phyloP scores from a whole-genome alignment of 1,140 invertebrate genomes.

The Euwallacea fornicatus region DNA sequence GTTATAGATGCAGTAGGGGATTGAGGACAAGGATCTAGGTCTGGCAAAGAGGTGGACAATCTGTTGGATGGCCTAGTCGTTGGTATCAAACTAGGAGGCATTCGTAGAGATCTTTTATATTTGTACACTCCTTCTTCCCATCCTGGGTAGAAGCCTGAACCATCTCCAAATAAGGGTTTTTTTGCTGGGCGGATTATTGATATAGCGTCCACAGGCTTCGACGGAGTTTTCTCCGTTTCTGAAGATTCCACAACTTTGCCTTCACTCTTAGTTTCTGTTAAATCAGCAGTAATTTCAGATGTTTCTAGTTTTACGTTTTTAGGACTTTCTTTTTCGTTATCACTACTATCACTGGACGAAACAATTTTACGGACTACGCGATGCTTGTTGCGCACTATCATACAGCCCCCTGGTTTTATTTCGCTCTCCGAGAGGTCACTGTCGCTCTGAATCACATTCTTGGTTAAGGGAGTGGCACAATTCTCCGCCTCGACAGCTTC shows the following conservation, averaged over 20 bases:
- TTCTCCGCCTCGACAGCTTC: neutral
- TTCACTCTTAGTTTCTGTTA: neutral
- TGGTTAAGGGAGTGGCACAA: slow-evolving; percentile 10
- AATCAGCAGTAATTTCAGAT: neutral
- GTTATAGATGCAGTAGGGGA: slow-evolving; percentile 65
- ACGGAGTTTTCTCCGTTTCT: neutral
- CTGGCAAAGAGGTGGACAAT: slow-evolving; percentile 72
- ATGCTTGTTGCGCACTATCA: slow-evolving; percentile 24
- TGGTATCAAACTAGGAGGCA: slow-evolving; percentile 75
- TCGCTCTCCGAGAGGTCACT: slow-evolving; percentile 35
- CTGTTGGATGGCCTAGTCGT: slow-evolving; percentile 66
- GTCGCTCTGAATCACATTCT: slow-evolving; percentile 21
- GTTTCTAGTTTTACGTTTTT: slow-evolving; percentile 12
- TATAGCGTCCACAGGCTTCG: slow-evolving; percentile 22
- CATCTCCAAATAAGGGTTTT: slow-evolving; percentile 69
- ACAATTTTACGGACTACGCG: slow-evolving; percentile 34
- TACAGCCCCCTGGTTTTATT: slow-evolving; percentile 29
- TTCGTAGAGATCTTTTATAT: slow-evolving; percentile 77
- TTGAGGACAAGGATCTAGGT: slow-evolving; percentile 68
- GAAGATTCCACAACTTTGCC: slow-evolving; percentile 27
- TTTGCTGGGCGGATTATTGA: slow-evolving; percentile 49
- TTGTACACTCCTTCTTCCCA: slow-evolving; percentile 81
- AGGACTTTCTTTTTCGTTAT: slow-evolving; percentile 21
- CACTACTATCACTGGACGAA: slow-evolving; percentile 37
- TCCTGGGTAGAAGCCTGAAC: slow-evolving; percentile 72